Evolutionary conservation across 2,888 invertebrate species (phyloP), one percentile per base, ranked within the genome.

Genomic region (Andrena marginata): DNA sequence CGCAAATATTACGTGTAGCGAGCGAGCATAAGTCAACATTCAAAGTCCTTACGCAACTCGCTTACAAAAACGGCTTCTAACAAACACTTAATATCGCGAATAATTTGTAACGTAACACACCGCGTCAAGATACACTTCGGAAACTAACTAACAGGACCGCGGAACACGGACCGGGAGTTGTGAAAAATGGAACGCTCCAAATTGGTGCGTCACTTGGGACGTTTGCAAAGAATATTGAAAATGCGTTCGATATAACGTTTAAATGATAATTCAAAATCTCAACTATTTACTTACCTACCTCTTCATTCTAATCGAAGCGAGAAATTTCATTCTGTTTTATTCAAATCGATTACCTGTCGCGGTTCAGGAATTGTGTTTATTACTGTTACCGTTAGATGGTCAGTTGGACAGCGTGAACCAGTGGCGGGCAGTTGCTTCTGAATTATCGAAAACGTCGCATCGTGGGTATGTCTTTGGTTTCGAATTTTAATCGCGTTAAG

Each of bases 1-100:
- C 42, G 62, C 54, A 80, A 80, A 80, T 77, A 71, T 71, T 77
- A 54, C 71, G 65, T 67, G 51, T 54, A 62, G n/a, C 29, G 35
- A 7, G 33, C 33, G 42, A 7, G 23, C 31, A 1, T 56, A 64
- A 60, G 70, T 80, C 65, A 80, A 76, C 71, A 80, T 49, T 76
- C 51, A 42, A 67, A 7, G 2, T 51, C 59, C 31, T 76, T 80
- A 29, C 48, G 23, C 49, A 80, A 80, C 76, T 60, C 20, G 20
- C 60, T 65, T 49, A 42, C 20, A 71, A 48, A 56, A 65, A 33
- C 64, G 0, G 16, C 13, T 29, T 35, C 13, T 64, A 26, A 42
- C 26, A 60, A 48, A 3, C 56, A 60, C 49, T 54, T 2, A 68
- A 64, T 74, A 48, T 13, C 2, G 7, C 3, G n/a, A 69, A 63